Base-by-base conservation (phyloP, 1,140 invertebrate genomes). In the Hypothenemus hampei region DNA sequence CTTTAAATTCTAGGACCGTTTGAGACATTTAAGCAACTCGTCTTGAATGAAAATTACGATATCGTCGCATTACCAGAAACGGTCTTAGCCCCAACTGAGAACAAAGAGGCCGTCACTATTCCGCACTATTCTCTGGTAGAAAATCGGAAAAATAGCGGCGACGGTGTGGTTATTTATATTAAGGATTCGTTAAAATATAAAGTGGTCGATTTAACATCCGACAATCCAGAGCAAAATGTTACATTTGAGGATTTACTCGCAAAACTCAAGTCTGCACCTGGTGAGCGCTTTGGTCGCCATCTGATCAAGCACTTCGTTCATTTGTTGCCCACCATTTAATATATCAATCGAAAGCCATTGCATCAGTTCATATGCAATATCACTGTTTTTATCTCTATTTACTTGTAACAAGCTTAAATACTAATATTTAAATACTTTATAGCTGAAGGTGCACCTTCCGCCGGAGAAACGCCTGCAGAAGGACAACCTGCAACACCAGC, bases 381-480 rank as follows among this genome's bases (percentile, higher is more conserved):
- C n/a, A 6, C 6, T 29, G 6, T 29, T 29, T 7, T 29, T 29
- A 29, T n/a, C n/a, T n/a, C n/a, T n/a, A n/a, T 29, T 6, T 6
- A 29, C 6, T 29, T 11, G 13, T 31, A 3, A 13, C 26, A 11
- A 3, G 13, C 13, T 31, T 8, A 31, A 31, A n/a, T n/a, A 13
- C 26, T 31, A 3, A 31, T 11, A 31, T 13, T 31, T 31, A 31
- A 8, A 13, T 8, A 11, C 1, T 31, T 31, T 31, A 13, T 31
- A 31, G 72, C 69, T 3, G 75, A 74, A 50, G 74, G 68, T 35
- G 31, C 74, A 15, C 57, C 73, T 13, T 67, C 67, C 2, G 71
- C 68, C 33, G 70, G 63, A 8, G 69, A 72, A 15, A 64, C 73
- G 48, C 61, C 71, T 7, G 60, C 71, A 21, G 72, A 67, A 54